Percentiles rank a stretch among this genome's conserved stretches.
Conservation (phyloP, 2,888 invertebrate genomes). For the Dinocampus coccinellae region DNA sequence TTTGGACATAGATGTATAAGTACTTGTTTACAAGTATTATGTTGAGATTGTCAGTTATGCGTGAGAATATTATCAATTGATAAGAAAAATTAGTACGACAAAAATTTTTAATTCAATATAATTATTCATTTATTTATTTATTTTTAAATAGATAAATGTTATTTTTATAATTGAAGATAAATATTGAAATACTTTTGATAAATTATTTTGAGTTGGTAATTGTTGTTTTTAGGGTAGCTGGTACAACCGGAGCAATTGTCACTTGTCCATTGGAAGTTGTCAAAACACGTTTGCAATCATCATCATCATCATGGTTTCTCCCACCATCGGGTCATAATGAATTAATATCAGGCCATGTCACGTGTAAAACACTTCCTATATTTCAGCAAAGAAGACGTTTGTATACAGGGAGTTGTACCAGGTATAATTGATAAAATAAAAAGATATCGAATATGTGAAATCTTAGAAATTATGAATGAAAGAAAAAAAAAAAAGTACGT, state of each 20-base stretch:
- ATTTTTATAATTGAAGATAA: too few relatives aligned
- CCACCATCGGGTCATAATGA: conserved; percentile 60
- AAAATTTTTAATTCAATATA: neutral
- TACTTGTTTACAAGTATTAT: neutral
- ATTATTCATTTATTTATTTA: neutral
- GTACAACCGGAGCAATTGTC: conserved; percentile 95
- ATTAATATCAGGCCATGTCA: conserved; percentile 69
- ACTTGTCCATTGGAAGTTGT: conserved; percentile 99
- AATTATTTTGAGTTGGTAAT: neutral
- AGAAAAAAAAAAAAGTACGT: neutral
- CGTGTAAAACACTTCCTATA: conserved; percentile 73
- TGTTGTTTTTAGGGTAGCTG: conserved; percentile 82
- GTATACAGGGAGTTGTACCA: conserved; percentile 73
- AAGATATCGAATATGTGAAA: neutral
- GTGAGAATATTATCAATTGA: neutral
- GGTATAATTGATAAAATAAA: conserved; percentile 48
- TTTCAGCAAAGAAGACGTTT: conserved; percentile 79
- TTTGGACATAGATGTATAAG: neutral
- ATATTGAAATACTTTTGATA: too few relatives aligned
- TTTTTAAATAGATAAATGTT: neutral
- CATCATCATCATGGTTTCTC: conserved; percentile 78
- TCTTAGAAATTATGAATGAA: neutral
- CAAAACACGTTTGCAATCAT: conserved; percentile 96
- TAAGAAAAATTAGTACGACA: neutral
- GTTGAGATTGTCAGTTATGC: neutral